A percentile compares a stretch with the other conserved stretches of the same genome.
phyloP scores from a whole-genome alignment of 92 coral and sea anemone genomes.

The Zoanthus sociatus region DNA sequence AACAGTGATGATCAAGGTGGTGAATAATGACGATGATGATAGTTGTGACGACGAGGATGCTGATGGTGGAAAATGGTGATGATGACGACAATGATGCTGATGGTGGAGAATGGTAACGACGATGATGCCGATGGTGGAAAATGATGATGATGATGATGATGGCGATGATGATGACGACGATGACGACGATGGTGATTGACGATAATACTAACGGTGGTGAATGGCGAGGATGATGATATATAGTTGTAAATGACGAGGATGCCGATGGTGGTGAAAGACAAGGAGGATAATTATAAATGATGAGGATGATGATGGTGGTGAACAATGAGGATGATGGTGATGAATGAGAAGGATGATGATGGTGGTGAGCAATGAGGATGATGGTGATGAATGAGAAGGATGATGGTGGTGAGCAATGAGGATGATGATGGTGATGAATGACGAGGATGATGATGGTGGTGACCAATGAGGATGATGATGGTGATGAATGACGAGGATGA shows the following conservation, averaged over 20 bases:
- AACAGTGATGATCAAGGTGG: no score
- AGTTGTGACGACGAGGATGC: no score
- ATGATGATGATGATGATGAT: not conserved
- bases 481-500: no score
- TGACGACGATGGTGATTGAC: not conserved
- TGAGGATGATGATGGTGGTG: not conserved
- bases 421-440: no score
- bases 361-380: not conserved
- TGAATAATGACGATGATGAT: no score
- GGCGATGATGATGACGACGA: not conserved
- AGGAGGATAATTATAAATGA: not conserved
- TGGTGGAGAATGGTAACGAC: not conserved
- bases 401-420: no score
- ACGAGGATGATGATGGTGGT: no score
- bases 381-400: no score
- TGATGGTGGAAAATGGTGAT: no score
- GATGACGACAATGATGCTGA: not conserved
- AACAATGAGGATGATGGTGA: not conserved
- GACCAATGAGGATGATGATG: no score
- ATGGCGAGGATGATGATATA: not conserved
- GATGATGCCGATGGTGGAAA: not conserved
- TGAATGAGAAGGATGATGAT: no score
- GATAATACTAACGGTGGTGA: not conserved
- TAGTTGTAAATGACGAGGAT: not conserved
- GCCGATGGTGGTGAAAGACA: not conserved